Evolutionary conservation across 2,888 invertebrate genomes (phyloP), one percentile per base, ranked within the genome.

Genomic region (Plutella xylostella): DNA sequence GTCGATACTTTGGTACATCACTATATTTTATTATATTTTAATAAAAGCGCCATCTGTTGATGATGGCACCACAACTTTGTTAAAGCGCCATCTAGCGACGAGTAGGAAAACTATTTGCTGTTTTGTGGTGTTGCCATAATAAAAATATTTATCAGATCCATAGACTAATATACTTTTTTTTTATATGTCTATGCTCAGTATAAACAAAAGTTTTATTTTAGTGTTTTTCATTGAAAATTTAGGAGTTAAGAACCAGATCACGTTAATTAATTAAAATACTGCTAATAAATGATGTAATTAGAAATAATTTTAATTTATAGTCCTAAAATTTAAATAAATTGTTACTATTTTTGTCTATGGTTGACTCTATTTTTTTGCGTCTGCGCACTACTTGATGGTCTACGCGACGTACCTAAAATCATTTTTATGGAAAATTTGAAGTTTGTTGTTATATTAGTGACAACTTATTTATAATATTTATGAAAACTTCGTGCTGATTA

Each of bases 391-490:
- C 68, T 83, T 74, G 77, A 78, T 78, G 78, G 76, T 77, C 69
- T 80, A 75, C 79, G 76, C 83, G 80, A 83, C 79, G 68, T 79
- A 76, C 74, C 65, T 73, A 74, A 74, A 80, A 78, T 77, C 72
- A 75, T 76, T 79, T 51, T 82, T 73, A 80, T 83, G 78, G 73
- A 80, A 79, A 82, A 77, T 79, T 82, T 79, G 75, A 79, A 80
- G 82, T 83, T 83, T 82, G 77, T 82, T 80, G 77, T 77, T 82
- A 50, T 47, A 70, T 77, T 78, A 69, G 80, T 80, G 78, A 79
- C 76, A 78, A 80, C 76, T 66, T 72, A 75, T 69, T 75, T 66
- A 72, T 72, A 74, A 78, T 75, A 79, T 83, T 72, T 78, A 83
- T 83, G 83, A 82, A 83, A 82, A 73, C 74, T 72, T 68, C 68